Base-by-base conservation (phyloP, 2,113 vertebrate species). In the Eublepharis macularius region DNA sequence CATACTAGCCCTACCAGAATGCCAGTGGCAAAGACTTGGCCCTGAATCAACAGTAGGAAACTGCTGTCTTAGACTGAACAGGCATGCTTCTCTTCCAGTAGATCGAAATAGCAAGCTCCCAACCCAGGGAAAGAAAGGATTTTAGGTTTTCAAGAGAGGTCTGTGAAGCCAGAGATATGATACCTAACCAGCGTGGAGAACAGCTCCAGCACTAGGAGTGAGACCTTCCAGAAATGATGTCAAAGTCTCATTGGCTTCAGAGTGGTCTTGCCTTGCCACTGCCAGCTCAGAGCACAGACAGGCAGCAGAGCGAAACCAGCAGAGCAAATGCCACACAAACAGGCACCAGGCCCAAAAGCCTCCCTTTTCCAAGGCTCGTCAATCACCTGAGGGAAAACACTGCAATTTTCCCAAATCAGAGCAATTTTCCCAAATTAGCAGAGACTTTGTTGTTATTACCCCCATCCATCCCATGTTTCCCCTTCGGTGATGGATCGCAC, bases 381-480 rank as follows among this genome's bases (percentile, higher is more conserved):
- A 84, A 87, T 87, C 88, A 90, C 65, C 72, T 81, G 63, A 70
- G 77, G 54, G 21, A 76, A 77, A 87, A 72, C 75, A 73, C 80
- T 79, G 76, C 84, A 51, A 86, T 82, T 85, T 89, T 66, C 84
- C 84, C 80, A 89, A 89, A 86, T 82, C 80, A 68, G 83, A 68
- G 84, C 84, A 86, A 86, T 83, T 86, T 83, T 70, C 76, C 84
- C 63, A 83, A 86, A 83, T 80, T 76, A 89, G 88, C 80, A 43
- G 34, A 68, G 88, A 74, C 75, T 79, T 86, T 82, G 76, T 83
- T 84, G 81, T 83, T 82, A 74, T 83, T 79, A 86, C 54, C 34
- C 45, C 75, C 21, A 43, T 68, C 24, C 49, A 1, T 79, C 60
- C 75, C 2, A 8, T 45, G 26, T 72, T 63, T 39, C 80, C 79